phyloP scores from a whole-genome alignment of 2,797 vertebrate genomes.

The Xenopus petersii region DNA sequence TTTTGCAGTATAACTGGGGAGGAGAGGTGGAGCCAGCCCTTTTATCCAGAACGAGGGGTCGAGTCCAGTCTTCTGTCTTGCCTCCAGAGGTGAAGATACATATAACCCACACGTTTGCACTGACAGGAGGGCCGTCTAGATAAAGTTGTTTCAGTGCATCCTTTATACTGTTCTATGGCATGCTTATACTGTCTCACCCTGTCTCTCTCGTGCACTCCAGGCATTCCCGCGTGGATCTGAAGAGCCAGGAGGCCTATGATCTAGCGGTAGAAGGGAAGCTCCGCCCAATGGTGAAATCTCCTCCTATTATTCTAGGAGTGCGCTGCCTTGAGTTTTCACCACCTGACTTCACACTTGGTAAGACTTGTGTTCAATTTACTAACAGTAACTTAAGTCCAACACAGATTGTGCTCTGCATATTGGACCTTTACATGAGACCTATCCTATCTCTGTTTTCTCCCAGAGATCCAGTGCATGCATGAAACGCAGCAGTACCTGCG shows the following conservation, averaged over 20 bases:
- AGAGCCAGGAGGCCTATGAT: constrained; percentile 88
- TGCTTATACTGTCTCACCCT: too few relatives aligned
- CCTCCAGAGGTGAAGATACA: too few relatives aligned
- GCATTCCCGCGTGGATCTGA: constrained; percentile 81
- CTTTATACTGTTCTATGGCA: too few relatives aligned
- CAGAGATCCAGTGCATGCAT: constrained; percentile 90
- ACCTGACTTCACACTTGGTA: constrained; percentile 88
- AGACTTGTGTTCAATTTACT: constrained; percentile 1
- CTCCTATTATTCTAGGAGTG: constrained; percentile 79
- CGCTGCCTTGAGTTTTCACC: constrained; percentile 77
- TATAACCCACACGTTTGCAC: too few relatives aligned
- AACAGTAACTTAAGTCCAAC: too few relatives aligned
- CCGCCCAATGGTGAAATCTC: constrained; percentile 79
- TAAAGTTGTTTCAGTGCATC: too few relatives aligned
- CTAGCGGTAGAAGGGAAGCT: constrained; percentile 80
- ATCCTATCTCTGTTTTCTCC: constrained; percentile 1
- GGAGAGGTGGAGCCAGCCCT: too few relatives aligned
- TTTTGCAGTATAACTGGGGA: too few relatives aligned
- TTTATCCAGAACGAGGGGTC: too few relatives aligned
- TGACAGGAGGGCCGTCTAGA: too few relatives aligned
- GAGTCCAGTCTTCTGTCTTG: too few relatives aligned
- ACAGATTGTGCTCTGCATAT: background rate
- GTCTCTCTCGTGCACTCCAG: constrained; percentile 58
- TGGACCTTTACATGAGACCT: background rate
- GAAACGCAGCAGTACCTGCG: constrained; percentile 88